Conservation (phyloP, 1,140 invertebrate genomes). For the Drosophila orena region DNA sequence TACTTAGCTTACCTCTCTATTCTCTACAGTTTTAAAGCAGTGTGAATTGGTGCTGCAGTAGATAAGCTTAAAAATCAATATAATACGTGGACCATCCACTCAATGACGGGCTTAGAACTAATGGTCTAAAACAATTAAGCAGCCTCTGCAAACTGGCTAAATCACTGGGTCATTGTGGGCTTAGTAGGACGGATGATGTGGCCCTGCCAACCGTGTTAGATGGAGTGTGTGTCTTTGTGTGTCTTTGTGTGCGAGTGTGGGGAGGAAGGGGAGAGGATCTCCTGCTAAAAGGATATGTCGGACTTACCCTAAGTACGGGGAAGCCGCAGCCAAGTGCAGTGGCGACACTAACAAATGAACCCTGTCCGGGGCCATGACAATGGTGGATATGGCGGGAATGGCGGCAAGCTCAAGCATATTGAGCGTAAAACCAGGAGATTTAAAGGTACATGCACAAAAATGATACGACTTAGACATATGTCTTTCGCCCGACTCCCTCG, state of each 20-base stretch:
- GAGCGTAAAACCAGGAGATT: conserved; percentile 79
- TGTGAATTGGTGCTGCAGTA: too few relatives aligned
- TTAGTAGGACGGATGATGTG: conserved; percentile 68
- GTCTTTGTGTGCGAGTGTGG: neutral
- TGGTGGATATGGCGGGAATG: conserved; percentile 21
- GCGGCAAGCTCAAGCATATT: conserved; percentile 48
- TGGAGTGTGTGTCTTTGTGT: neutral
- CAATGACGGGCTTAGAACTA: conserved; percentile 66
- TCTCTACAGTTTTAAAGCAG: too few relatives aligned
- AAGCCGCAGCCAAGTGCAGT: conserved; percentile 71
- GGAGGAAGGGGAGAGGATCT: neutral
- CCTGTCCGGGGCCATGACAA: conserved; percentile 51
- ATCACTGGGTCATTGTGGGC: conserved; percentile 50
- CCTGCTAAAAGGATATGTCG: conserved; percentile 46
- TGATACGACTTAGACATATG: conserved; percentile 71
- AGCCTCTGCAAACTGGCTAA: conserved; percentile 49
- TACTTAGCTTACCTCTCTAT: too few relatives aligned
- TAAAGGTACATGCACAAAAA: conserved; percentile 77
- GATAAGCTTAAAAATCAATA: conserved; percentile 41
- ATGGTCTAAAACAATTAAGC: conserved; percentile 76
- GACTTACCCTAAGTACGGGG: conserved; percentile 51
- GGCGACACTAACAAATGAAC: conserved; percentile 80
- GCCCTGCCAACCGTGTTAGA: conserved; percentile 16
- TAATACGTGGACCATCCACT: conserved; percentile 35
- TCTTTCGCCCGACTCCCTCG: conserved; percentile 40